Evolutionary conservation across 2,888 invertebrate genomes (phyloP).

Genomic region (Drosophila setosimentum): DNA sequence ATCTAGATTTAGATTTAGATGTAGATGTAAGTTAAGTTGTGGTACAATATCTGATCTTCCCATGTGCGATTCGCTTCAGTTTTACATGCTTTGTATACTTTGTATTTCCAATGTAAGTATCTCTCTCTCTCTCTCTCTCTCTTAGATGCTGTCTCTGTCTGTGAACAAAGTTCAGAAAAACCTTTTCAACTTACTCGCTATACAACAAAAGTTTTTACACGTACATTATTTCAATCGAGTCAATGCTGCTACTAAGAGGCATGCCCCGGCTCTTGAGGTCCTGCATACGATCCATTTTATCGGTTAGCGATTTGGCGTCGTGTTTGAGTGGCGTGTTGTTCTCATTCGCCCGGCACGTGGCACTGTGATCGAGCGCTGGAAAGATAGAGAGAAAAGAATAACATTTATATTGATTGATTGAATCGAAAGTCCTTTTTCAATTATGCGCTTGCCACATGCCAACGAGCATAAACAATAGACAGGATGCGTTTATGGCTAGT

Average conservation of each 20-base stretch:
- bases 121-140: background rate
- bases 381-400: conserved; percentile 5
- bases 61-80: conserved; percentile 32
- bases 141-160: background rate
- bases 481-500: conserved; percentile 78
- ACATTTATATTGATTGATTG: conserved; percentile 49
- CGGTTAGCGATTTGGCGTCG: conserved; percentile 84
- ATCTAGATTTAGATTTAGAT: conserved; percentile 35
- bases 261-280: conserved; percentile 55
- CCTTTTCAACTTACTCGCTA: conserved; percentile 54
- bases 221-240: conserved; percentile 32
- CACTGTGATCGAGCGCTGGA: conserved; percentile 82
- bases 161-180: conserved; percentile 28
- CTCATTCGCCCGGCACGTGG: conserved; percentile 81
- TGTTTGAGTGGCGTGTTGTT: conserved; percentile 77
- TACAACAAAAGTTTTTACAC: conserved; percentile 79
- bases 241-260: background rate
- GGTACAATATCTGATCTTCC: conserved; percentile 22
- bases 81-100: conserved; percentile 81
- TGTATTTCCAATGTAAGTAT: conserved; percentile 75
- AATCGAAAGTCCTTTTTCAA: conserved; percentile 78
- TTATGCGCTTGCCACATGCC: conserved; percentile 75
- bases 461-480: conserved; percentile 76
- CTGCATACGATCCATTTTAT: conserved; percentile 81
- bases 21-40: conserved; percentile 13